Conservation (phyloP, 2,797 vertebrate species). For the Sebastes miniatus region DNA sequence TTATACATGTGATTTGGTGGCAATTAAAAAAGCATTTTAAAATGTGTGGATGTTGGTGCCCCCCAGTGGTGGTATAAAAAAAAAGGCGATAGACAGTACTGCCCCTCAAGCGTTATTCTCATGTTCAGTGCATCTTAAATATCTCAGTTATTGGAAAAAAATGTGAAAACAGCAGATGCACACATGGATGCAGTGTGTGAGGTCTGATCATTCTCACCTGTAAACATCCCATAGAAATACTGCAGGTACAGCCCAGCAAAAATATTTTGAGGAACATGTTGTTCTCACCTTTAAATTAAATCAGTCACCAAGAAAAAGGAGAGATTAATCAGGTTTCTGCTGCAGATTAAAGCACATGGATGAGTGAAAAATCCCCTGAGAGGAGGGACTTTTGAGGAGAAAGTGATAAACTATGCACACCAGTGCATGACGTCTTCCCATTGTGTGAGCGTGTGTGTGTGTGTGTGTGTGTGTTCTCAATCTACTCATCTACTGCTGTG, state of each 20-base stretch:
- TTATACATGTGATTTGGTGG: neutral
- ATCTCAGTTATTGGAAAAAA: neutral
- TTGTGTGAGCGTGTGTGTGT: constrained; percentile 18
- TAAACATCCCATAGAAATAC: neutral
- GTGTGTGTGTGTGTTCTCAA: constrained; percentile 21
- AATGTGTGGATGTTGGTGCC: neutral
- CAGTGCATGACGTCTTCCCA: constrained; percentile 54
- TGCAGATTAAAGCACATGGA: neutral
- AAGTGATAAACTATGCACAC: constrained; percentile 33
- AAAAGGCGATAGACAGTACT: neutral
- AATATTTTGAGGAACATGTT: neutral
- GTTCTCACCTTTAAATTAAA: neutral
- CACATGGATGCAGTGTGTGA: neutral
- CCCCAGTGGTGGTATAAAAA: neutral
- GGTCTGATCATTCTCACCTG: neutral
- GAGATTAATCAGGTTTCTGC: neutral
- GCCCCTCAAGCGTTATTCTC: neutral
- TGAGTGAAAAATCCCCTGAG: neutral
- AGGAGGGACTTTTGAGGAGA: constrained; percentile 6
- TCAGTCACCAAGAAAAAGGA: neutral
- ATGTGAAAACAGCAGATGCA: neutral
- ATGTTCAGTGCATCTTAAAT: neutral
- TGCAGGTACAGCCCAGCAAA: neutral
- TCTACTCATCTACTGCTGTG: constrained; percentile 52
- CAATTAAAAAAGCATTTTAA: neutral